Conservation (phyloP, 2,888 invertebrate genomes). For the Pollenia angustigena region DNA sequence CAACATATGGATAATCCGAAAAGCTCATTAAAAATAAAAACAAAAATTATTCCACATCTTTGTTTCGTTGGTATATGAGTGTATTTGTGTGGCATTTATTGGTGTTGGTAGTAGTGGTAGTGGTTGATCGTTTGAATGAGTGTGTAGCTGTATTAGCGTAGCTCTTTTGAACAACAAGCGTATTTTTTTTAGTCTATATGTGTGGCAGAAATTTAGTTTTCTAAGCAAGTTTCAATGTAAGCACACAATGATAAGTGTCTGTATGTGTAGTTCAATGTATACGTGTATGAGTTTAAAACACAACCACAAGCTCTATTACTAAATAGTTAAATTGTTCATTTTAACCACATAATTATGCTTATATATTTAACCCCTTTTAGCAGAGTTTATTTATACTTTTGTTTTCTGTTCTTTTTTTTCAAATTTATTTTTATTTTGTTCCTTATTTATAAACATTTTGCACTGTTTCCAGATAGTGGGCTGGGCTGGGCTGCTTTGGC, state of each 20-base stretch:
- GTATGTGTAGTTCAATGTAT: background rate
- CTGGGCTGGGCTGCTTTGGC: too few species aligned
- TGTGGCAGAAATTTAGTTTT: background rate
- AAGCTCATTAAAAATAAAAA: conserved; percentile 71
- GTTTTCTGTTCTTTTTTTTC: conserved; percentile 31
- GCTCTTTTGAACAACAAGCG: conserved; percentile 41
- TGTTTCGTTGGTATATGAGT: background rate
- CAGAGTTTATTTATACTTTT: conserved; percentile 44
- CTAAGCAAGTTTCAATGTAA: background rate
- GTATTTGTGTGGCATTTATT: conserved; percentile 1
- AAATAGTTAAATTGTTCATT: conserved; percentile 72
- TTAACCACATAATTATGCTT: conserved; percentile 80
- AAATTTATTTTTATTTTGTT: conserved; percentile 17
- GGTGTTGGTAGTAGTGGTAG: background rate
- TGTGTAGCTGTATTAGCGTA: background rate
- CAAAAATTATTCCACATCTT: conserved; percentile 51
- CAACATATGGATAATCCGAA: conserved; percentile 71
- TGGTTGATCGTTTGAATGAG: background rate
- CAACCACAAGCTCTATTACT: conserved; percentile 35
- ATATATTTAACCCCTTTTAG: conserved; percentile 78
- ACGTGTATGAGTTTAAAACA: background rate
- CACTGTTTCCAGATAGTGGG: background rate
- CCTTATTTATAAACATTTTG: conserved; percentile 4
- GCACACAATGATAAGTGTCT: background rate
- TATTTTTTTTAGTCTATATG: conserved; percentile 40